A percentile compares a stretch with the other conserved stretches of the same genome.
Conservation (phyloP, 2,113 vertebrate genomes). For the Leuciscus idus region DNA sequence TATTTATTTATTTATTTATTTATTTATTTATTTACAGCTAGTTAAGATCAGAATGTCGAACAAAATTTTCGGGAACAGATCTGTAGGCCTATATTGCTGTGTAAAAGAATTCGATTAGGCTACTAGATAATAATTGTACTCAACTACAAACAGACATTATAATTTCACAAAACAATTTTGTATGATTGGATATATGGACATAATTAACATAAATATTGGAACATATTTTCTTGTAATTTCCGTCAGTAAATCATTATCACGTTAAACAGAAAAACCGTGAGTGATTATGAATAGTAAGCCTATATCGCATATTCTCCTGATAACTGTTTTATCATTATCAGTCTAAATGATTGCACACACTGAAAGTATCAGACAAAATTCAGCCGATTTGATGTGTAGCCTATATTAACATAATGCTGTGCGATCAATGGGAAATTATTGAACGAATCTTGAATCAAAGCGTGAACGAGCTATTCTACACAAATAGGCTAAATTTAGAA, state of each 20-base stretch:
- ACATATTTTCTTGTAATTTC: background rate
- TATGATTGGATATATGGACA: background rate
- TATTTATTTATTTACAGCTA: background rate
- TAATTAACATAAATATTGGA: background rate
- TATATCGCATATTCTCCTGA: constrained; percentile 1
- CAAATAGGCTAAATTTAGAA: background rate
- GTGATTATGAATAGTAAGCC: background rate
- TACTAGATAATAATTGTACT: background rate
- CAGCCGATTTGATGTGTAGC: background rate
- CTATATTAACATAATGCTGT: background rate
- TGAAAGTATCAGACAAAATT: background rate
- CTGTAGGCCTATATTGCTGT: too few species aligned
- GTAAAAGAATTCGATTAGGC: too few species aligned
- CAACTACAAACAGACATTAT: background rate
- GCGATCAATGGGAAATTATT: background rate
- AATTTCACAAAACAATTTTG: background rate
- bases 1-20: too few species aligned
- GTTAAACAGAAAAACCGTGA: background rate
- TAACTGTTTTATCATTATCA: background rate
- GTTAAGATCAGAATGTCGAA: background rate
- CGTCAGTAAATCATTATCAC: background rate
- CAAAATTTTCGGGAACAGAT: too few species aligned
- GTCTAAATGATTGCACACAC: background rate
- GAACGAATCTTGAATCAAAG: background rate
- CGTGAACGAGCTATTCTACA: background rate